These are phyloP conservation scores for Plebejus argus DNA, from an alignment of 2,888 invertebrate genomes.

Conservation along the genomic window DNA sequence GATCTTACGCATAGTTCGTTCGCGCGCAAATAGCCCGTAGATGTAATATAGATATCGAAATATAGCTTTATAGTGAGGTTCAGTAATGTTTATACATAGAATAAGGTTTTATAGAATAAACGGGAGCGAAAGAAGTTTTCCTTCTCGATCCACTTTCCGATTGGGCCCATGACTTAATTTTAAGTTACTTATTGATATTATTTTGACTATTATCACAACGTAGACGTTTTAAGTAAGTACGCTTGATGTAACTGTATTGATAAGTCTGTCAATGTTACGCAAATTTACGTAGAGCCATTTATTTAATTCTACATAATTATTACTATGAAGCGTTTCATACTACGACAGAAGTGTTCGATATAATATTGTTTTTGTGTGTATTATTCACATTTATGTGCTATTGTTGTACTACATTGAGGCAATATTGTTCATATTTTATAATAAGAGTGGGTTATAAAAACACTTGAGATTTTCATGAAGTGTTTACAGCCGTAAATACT, in stretches of 20 bases:
- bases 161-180: conserved; percentile 78
- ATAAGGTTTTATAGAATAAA: conserved; percentile 68
- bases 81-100: conserved; percentile 68
- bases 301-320: conserved; percentile 12
- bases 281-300: neutral
- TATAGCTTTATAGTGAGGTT: conserved; percentile 72
- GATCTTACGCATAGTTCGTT: conserved; percentile 31
- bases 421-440: too few species aligned
- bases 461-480: neutral
- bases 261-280: conserved; percentile 46
- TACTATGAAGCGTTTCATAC: neutral
- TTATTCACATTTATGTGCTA: too few species aligned
- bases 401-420: too few species aligned
- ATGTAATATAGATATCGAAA: conserved; percentile 66
- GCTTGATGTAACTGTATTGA: conserved; percentile 41
- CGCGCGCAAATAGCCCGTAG: conserved; percentile 49
- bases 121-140: neutral
- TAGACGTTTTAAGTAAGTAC: conserved; percentile 53
- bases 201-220: conserved; percentile 43
- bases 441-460: neutral
- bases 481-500: too few species aligned
- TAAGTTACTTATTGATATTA: conserved; percentile 66
- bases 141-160: conserved; percentile 40
- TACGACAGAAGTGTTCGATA: neutral
- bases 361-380: neutral